These are phyloP conservation scores for Poecilia gillii DNA, from an alignment of 2,797 vertebrate species.

Conservation along the genomic window DNA sequence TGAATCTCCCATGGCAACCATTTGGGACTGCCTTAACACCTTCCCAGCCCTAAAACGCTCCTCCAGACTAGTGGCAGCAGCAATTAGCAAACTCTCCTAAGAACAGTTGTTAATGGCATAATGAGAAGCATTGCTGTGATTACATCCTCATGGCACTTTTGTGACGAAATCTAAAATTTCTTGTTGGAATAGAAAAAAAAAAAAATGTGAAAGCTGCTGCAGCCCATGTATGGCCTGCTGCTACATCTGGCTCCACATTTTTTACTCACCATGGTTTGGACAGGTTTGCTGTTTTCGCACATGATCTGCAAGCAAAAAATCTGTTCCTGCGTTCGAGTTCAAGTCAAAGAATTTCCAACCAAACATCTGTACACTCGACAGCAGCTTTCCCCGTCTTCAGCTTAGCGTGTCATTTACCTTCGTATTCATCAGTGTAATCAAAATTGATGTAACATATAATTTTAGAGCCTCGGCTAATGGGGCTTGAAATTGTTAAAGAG, in stretches of 20 bases:
- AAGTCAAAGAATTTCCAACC: background rate
- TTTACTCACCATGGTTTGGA: background rate
- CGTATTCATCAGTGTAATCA: background rate
- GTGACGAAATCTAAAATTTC: background rate
- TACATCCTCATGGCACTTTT: background rate
- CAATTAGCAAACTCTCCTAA: too few relatives aligned
- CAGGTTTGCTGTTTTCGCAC: background rate
- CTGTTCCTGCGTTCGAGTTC: background rate
- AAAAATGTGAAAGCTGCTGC: background rate
- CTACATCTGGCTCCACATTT: background rate
- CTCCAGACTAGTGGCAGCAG: too few relatives aligned
- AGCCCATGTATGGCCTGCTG: background rate
- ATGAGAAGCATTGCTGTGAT: too few relatives aligned
- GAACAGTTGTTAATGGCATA: too few relatives aligned
- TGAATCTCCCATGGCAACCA: too few relatives aligned
- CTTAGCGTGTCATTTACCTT: background rate
- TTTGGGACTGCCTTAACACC: too few relatives aligned
- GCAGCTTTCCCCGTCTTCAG: background rate
- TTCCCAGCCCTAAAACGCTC: too few relatives aligned
- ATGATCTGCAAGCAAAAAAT: background rate
- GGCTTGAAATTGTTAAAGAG: slow-evolving; percentile 15
- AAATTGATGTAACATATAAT: slow-evolving; percentile 5
- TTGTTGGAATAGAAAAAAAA: background rate
- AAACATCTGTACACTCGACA: background rate
- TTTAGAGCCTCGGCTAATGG: background rate